Evolutionary conservation across 2,113 vertebrate species (phyloP).

Genomic region (Mustela lutreola): DNA sequence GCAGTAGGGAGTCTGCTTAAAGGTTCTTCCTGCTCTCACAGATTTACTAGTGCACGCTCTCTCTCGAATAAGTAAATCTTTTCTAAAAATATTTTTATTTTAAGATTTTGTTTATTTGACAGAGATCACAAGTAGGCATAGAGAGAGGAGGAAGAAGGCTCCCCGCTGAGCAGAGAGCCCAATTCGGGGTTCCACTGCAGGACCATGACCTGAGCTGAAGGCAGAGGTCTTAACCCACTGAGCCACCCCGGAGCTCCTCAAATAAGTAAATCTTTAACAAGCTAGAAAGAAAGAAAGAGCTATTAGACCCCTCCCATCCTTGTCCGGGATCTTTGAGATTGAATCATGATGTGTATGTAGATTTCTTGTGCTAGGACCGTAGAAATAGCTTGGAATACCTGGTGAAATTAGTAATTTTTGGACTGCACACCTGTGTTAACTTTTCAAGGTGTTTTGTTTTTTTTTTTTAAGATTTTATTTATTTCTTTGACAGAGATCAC

Average conservation of each 20-base stretch:
- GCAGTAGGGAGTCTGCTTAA: background rate
- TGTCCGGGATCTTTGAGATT: background rate
- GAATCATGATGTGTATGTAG: background rate
- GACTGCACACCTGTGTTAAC: background rate
- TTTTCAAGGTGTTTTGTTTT: too few species aligned
- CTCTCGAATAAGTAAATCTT: background rate
- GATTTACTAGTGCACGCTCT: background rate
- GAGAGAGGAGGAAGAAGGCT: too few species aligned
- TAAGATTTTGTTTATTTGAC: too few species aligned
- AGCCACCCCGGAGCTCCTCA: too few species aligned
- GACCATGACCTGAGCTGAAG: too few species aligned
- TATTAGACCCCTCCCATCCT: background rate
- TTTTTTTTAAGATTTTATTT: too few species aligned
- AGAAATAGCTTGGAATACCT: background rate
- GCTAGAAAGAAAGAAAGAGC: background rate
- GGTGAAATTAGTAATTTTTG: background rate
- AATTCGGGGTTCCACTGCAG: too few species aligned
- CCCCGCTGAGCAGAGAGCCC: too few species aligned
- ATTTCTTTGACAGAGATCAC: too few species aligned
- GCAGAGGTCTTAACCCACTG: too few species aligned
- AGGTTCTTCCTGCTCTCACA: background rate
- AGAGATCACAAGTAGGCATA: too few species aligned
- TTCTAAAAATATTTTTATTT: too few species aligned
- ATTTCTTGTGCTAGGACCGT: background rate
- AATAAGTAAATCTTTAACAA: background rate